These are phyloP conservation scores for Bombylius discolor DNA, from an alignment of 2,888 invertebrate species.

Conservation along the genomic window DNA sequence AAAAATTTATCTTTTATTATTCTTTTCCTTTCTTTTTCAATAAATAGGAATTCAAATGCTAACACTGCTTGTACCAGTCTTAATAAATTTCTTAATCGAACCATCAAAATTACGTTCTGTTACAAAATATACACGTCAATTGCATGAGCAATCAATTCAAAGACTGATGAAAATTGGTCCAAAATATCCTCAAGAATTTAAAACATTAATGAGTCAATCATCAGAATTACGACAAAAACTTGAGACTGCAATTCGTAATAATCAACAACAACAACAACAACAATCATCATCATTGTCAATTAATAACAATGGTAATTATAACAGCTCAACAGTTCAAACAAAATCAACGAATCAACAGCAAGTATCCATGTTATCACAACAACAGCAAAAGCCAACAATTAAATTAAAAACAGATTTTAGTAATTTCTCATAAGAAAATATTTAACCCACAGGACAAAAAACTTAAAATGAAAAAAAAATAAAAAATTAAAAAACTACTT, in stretches of 20 bases:
- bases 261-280: slow-evolving; percentile 48
- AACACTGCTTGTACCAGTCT: slow-evolving; percentile 76
- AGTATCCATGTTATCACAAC: background rate
- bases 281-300: slow-evolving; percentile 47
- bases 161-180: slow-evolving; percentile 87
- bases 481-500: too few relatives aligned
- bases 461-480: too few relatives aligned
- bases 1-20: background rate
- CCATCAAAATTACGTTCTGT: slow-evolving; percentile 46
- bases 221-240: slow-evolving; percentile 66
- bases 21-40: slow-evolving; percentile 11
- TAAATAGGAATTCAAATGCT: slow-evolving; percentile 75
- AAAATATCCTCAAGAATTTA: slow-evolving; percentile 87
- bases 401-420: slow-evolving; percentile 91
- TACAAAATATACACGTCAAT: slow-evolving; percentile 49
- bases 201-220: slow-evolving; percentile 75
- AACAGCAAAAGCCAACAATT: slow-evolving; percentile 55
- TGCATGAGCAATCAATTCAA: slow-evolving; percentile 82
- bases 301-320: slow-evolving; percentile 36
- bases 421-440: slow-evolving; percentile 57
- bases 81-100: slow-evolving; percentile 73
- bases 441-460: background rate
- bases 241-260: slow-evolving; percentile 72
- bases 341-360: background rate
- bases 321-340: slow-evolving; percentile 22